These are phyloP conservation scores for Leptinotarsa texana DNA, from an alignment of 1,140 invertebrate species.

Conservation along the genomic window DNA sequence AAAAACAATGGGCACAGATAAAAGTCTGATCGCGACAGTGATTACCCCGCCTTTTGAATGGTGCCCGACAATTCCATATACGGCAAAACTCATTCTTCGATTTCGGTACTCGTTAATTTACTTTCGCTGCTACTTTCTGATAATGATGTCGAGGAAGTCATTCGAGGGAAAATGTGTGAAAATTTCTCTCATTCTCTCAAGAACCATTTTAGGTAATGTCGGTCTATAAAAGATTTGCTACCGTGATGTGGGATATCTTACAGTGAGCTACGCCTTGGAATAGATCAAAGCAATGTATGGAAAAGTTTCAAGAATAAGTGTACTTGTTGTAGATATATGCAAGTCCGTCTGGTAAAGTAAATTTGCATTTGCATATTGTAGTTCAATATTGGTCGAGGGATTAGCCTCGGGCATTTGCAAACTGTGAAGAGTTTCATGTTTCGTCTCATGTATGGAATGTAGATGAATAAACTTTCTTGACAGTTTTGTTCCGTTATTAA, in stretches of 20 bases:
- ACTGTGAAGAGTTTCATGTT: too few species aligned
- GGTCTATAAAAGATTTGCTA: not conserved
- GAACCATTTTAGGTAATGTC: not conserved
- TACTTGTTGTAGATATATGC: not conserved
- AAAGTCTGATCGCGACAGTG: too few species aligned
- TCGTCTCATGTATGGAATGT: too few species aligned
- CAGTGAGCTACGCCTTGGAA: not conserved
- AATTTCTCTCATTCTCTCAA: not conserved
- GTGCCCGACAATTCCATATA: not conserved
- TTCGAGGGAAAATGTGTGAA: not conserved
- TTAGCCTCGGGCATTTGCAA: too few species aligned
- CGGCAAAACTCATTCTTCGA: not conserved
- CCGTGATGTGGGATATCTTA: not conserved
- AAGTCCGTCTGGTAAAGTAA: not conserved
- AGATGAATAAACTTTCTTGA: too few species aligned
- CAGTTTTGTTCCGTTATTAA: too few species aligned
- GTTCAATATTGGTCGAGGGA: too few species aligned
- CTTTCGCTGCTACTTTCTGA: not conserved
- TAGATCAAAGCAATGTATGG: not conserved
- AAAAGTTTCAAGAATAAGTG: not conserved
- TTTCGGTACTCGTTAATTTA: not conserved
- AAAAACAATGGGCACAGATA: too few species aligned
- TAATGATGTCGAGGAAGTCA: not conserved
- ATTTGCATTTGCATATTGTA: not conserved
- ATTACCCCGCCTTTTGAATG: slow-evolving; percentile 2